Conservation (phyloP, 2,888 invertebrate genomes). For the Eupithecia insigniata region DNA sequence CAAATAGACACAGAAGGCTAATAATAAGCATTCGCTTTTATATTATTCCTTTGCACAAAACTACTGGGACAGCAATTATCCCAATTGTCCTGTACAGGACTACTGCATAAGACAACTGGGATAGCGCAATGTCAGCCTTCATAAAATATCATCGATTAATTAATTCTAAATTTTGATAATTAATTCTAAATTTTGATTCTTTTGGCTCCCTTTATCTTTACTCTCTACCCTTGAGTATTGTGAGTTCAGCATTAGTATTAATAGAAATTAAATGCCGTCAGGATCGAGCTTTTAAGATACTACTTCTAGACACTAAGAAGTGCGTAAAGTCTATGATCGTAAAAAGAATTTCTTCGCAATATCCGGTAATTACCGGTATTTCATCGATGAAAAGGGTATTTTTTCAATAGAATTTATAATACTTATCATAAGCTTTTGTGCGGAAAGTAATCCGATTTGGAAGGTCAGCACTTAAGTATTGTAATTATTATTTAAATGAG, state of each 20-base stretch:
- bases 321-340: not conserved
- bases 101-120: no score
- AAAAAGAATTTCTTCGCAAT: not conserved
- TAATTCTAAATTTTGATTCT: not conserved
- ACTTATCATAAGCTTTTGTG: not conserved
- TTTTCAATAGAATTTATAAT: not conserved
- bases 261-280: not conserved
- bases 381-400: not conserved
- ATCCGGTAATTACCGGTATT: slow-evolving; percentile 7
- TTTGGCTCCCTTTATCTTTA: not conserved
- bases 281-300: not conserved
- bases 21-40: no score
- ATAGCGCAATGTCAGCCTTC: no score
- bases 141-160: no score
- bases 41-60: no score
- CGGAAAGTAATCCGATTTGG: not conserved
- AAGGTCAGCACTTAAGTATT: slow-evolving; percentile 2
- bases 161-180: no score
- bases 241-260: not conserved
- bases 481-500: not conserved
- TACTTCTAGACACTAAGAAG: not conserved
- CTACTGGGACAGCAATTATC: no score
- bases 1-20: no score
- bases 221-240: not conserved
- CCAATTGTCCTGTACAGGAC: no score